Percentiles rank a stretch among this genome's conserved stretches.
Evolutionary conservation across 2,888 invertebrate genomes (phyloP).

Genomic region (Osedax fenrisi): DNA sequence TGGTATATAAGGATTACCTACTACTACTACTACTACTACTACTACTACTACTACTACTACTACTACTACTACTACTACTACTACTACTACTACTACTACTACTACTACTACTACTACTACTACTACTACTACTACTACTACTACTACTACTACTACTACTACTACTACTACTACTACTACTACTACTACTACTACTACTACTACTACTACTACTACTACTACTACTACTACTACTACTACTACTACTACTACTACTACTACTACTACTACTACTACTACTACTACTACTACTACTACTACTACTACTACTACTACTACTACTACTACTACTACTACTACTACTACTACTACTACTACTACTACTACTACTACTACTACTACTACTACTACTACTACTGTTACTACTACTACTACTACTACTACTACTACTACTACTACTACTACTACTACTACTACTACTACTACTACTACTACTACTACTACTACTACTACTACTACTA

Average conservation of each 20-base stretch:
- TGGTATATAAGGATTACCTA: background rate
- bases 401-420: background rate
- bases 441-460: background rate
- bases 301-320: background rate
- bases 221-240: background rate
- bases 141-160: background rate
- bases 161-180: background rate
- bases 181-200: background rate
- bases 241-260: background rate
- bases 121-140: background rate
- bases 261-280: background rate
- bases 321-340: background rate
- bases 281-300: background rate
- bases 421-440: background rate
- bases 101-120: background rate
- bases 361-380: background rate
- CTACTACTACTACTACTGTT: background rate
- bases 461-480: background rate
- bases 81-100: background rate
- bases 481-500: background rate
- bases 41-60: background rate
- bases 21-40: background rate
- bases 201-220: background rate
- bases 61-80: background rate
- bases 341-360: background rate